Evolutionary conservation across 1,140 invertebrate genomes (phyloP), one percentile per base, ranked within the genome.

Genomic region (Mesaphorura yosii): DNA sequence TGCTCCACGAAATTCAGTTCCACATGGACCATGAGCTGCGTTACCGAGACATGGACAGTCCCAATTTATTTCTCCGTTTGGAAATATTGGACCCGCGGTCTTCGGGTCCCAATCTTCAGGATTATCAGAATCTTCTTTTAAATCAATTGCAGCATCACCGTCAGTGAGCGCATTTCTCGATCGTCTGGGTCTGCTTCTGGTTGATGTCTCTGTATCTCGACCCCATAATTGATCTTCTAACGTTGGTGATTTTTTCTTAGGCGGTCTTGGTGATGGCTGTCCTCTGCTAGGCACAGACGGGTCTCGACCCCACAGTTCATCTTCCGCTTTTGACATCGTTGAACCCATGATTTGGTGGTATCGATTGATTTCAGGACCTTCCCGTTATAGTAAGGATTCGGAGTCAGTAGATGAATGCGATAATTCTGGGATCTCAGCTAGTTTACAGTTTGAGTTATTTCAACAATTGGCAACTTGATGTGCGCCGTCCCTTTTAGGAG

Each of bases 51-150:
- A 97, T 0, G 92, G 93, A 66, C 93, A 98, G 66, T 84, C 84
- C 90, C 91, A 97, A 71, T 97, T 97, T 52, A 97, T 94, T 42
- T 86, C 80, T 5, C 93, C 92, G 73, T 88, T 86, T 1, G 82
- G 74, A 27, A 87, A 71, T 52, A 96, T 81, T 1, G 94, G 71
- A 26, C 92, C 90, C 52, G 81, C 79, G 48, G 78, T 74, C 6
- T 80, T 77, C 58, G 86, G 83, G 53, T 69, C 66, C 23, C 64
- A 64, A 14, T 79, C 76, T 62, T 81, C 77, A 5, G 84, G 81
- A 38, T 57, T 46, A 17, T 29, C 39, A 22, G 41, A 26, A 17
- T 55, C 44, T n/a, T 27, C 49, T 1, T 51, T 26, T 19, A 4
- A 26, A 31, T 58, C 57, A 19, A n/a, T 40, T 27, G 48, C 42